phyloP scores from a whole-genome alignment of 1,140 invertebrate genomes.

The Calliphora vicina region DNA sequence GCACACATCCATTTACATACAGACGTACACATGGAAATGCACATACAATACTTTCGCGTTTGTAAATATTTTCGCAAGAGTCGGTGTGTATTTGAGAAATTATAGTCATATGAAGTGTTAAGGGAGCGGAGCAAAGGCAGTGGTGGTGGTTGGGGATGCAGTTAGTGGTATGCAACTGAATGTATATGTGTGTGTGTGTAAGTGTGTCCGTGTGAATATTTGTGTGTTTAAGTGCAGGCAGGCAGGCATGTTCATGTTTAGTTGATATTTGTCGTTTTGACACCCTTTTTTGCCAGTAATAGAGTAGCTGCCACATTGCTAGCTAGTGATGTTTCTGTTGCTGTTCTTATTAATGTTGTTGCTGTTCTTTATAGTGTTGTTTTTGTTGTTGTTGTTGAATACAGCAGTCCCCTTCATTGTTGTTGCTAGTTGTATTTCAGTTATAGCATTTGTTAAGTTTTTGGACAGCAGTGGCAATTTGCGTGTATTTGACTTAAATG shows the following conservation, averaged over 20 bases:
- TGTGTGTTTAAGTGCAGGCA: not conserved
- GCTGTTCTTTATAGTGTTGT: not conserved
- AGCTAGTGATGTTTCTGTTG: not conserved
- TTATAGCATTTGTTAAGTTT: constrained; percentile 21
- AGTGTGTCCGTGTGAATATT: too few species aligned
- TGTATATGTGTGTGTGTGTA: not conserved
- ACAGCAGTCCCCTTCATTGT: not conserved
- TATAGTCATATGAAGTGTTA: not conserved
- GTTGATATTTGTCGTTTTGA: constrained; percentile 33
- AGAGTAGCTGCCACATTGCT: constrained; percentile 19
- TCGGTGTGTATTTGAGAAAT: not conserved
- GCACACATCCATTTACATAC: not conserved
- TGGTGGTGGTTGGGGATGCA: not conserved
- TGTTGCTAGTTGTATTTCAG: not conserved
- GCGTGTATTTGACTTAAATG: constrained; percentile 35
- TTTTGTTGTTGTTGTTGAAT: not conserved
- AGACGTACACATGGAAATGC: not conserved
- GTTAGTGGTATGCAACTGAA: not conserved
- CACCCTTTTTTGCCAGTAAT: constrained; percentile 23
- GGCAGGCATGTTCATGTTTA: constrained; percentile 6
- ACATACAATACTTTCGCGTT: constrained; percentile 9
- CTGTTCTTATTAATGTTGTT: not conserved
- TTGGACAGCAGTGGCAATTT: constrained; percentile 31
- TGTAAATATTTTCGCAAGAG: constrained; percentile 1
- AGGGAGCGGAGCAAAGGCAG: not conserved